These are phyloP conservation scores for Temnothorax curvispinosus DNA, from an alignment of 1,140 invertebrate species.

Conservation along the genomic window DNA sequence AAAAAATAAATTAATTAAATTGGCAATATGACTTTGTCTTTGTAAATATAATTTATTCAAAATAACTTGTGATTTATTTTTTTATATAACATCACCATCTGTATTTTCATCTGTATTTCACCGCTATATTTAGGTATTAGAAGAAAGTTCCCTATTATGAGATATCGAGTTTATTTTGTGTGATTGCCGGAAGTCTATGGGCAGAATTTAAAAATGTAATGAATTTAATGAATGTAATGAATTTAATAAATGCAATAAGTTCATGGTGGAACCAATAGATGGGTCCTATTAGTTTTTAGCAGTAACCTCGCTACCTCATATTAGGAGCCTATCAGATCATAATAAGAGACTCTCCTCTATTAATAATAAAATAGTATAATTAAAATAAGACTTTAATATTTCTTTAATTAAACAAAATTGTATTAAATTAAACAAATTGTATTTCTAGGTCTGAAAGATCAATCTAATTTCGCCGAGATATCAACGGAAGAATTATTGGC, in stretches of 20 bases:
- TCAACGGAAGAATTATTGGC: not conserved
- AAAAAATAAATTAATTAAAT: not conserved
- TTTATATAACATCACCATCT: not conserved
- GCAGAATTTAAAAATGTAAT: too few relatives aligned
- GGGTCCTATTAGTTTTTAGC: too few relatives aligned
- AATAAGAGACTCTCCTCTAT: not conserved
- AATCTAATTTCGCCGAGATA: not conserved
- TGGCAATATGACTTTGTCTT: not conserved
- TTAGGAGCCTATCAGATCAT: too few relatives aligned
- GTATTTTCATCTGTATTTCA: too few relatives aligned
- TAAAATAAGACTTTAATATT: not conserved
- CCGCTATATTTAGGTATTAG: not conserved
- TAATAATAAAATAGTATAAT: not conserved
- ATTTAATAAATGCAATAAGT: too few relatives aligned
- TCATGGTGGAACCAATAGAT: too few relatives aligned
- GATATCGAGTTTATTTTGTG: too few relatives aligned
- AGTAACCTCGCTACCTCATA: too few relatives aligned
- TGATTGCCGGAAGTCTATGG: too few relatives aligned
- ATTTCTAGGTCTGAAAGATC: not conserved
- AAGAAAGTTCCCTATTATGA: too few relatives aligned
- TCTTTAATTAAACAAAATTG: slow-evolving; percentile 4
- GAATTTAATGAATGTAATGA: too few relatives aligned
- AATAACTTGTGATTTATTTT: not conserved
- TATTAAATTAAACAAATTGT: not conserved
- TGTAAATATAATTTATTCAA: slow-evolving; percentile 3